Evolutionary conservation across 1,140 invertebrate species (phyloP).

Genomic region (Caenorhabditis latens): DNA sequence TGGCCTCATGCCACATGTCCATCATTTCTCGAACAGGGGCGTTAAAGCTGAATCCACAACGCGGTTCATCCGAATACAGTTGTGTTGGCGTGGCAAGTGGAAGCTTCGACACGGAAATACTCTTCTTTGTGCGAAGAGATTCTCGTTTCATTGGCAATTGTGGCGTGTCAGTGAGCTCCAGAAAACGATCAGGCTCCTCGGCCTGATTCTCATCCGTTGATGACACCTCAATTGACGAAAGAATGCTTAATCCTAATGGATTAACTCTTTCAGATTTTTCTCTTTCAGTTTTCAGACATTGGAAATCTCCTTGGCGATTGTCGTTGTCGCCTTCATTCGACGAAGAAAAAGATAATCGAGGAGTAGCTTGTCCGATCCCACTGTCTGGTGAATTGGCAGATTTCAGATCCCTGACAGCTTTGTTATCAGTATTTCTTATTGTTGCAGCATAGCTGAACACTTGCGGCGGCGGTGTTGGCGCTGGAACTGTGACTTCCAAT

Average conservation of each 20-base stretch:
- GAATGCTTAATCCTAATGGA: constrained; percentile 4
- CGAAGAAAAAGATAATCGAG: neutral
- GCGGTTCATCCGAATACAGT: neutral
- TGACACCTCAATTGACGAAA: neutral
- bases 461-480: constrained; percentile 13
- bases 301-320: neutral
- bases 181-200: neutral
- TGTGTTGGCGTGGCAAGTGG: neutral
- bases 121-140: neutral
- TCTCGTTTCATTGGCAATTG: neutral
- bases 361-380: neutral
- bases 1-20: constrained; percentile 2
- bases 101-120: constrained; percentile 22
- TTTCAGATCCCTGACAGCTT: neutral
- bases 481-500: neutral
- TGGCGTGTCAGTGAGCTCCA: neutral
- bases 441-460: neutral
- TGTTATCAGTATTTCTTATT: neutral
- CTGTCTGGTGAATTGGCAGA: constrained; percentile 6
- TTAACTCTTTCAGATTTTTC: neutral
- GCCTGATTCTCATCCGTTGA: neutral
- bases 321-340: neutral
- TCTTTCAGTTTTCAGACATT: too few relatives aligned
- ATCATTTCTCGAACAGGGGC: constrained; percentile 22
- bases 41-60: constrained; percentile 12